Conservation (phyloP, 2,113 vertebrate species). For the Echinops telfairi region DNA sequence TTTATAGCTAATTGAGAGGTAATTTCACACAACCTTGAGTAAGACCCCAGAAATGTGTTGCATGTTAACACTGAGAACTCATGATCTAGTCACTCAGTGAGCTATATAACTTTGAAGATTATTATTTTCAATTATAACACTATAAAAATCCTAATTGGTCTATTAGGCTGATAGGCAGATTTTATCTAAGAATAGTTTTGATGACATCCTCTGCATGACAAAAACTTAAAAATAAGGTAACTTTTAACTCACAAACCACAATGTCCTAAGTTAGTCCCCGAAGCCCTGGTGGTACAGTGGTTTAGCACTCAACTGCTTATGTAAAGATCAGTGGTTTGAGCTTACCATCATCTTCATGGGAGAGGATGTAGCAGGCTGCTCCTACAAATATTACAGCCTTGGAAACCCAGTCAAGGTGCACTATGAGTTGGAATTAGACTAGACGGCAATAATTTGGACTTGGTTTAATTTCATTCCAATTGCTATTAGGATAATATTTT, state of each 20-base stretch:
- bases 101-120: conserved; percentile 38
- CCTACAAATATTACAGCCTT: not conserved
- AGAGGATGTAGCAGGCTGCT: not conserved
- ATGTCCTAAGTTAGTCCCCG: not conserved
- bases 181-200: conserved; percentile 57
- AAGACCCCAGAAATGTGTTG: not conserved
- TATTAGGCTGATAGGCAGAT: conserved; percentile 5
- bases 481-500: not conserved
- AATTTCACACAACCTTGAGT: conserved; percentile 41
- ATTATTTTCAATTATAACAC: conserved; percentile 57
- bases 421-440: not conserved
- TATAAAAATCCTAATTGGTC: conserved; percentile 41
- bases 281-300: not conserved
- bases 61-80: conserved; percentile 14
- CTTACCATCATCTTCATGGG: not conserved
- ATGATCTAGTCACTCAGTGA: conserved; percentile 39
- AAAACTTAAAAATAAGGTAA: conserved; percentile 3
- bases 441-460: no score
- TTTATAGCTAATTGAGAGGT: conserved; percentile 5
- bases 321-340: not conserved
- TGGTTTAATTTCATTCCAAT: not conserved
- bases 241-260: conserved; percentile 14
- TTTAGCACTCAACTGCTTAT: not conserved
- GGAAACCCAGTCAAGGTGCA: not conserved
- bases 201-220: conserved; percentile 31